These are phyloP conservation scores for Pilophorus perplexus DNA, from an alignment of 2,888 invertebrate genomes.

Conservation along the genomic window DNA sequence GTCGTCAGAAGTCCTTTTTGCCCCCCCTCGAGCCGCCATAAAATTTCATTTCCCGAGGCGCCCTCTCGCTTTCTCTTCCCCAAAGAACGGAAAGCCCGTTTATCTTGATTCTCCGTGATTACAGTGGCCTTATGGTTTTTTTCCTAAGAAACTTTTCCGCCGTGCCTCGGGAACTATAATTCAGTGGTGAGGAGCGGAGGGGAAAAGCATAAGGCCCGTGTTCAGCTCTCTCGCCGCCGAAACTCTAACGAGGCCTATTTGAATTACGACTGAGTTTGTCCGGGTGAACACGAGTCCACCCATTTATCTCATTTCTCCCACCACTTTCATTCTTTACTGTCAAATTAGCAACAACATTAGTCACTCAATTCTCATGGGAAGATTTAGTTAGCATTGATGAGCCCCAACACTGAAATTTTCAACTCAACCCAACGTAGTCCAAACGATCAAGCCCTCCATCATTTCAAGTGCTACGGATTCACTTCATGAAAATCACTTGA, in stretches of 20 bases:
- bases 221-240: background rate
- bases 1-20: slow-evolving; percentile 21
- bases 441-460: too few relatives aligned
- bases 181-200: slow-evolving; percentile 20
- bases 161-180: slow-evolving; percentile 40
- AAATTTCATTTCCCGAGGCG: slow-evolving; percentile 44
- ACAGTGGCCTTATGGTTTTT: slow-evolving; percentile 43
- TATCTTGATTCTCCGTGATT: slow-evolving; percentile 43
- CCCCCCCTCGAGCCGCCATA: slow-evolving; percentile 32
- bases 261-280: slow-evolving; percentile 36
- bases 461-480: too few relatives aligned
- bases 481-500: too few relatives aligned
- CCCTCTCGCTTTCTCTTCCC: slow-evolving; percentile 8
- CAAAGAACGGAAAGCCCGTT: slow-evolving; percentile 34
- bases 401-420: too few relatives aligned
- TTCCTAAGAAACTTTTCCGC: slow-evolving; percentile 40
- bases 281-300: slow-evolving; percentile 38
- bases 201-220: background rate
- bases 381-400: slow-evolving; percentile 29
- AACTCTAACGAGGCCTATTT: slow-evolving; percentile 36
- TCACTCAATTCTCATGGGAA: slow-evolving; percentile 39
- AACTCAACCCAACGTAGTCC: too few relatives aligned
- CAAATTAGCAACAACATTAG: slow-evolving; percentile 39
- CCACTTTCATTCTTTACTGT: slow-evolving; percentile 40
- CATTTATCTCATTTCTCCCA: slow-evolving; percentile 39